A percentile compares a stretch with the other conserved stretches of the same genome.
phyloP scores from a whole-genome alignment of 2,888 invertebrate genomes.

The Conops quadrifasciatus region DNA sequence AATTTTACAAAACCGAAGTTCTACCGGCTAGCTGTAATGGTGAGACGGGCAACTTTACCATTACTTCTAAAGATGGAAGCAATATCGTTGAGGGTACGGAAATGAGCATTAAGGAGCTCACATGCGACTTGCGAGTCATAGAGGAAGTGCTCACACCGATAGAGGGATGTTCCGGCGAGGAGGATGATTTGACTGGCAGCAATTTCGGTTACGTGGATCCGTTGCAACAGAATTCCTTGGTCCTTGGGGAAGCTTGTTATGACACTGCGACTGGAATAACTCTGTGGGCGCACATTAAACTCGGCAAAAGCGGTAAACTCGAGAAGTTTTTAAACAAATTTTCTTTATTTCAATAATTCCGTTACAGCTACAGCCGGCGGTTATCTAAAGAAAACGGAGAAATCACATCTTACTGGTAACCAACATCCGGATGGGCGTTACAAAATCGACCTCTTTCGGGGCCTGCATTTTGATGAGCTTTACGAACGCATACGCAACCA shows the following conservation, averaged over 20 bases:
- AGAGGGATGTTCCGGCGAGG: constrained; percentile 44
- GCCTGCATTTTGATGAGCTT: constrained; percentile 50
- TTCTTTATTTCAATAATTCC: background rate
- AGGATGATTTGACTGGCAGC: constrained; percentile 42
- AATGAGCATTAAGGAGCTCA: constrained; percentile 42
- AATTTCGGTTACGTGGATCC: constrained; percentile 54
- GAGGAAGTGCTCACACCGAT: constrained; percentile 50
- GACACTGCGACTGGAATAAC: constrained; percentile 47
- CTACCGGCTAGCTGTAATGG: constrained; percentile 42
- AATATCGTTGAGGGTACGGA: constrained; percentile 23
- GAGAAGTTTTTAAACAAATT: background rate
- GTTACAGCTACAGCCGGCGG: constrained; percentile 32
- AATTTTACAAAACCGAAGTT: constrained; percentile 39
- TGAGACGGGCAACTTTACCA: constrained; percentile 39
- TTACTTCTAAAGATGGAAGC: constrained; percentile 7
- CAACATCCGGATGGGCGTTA: constrained; percentile 50
- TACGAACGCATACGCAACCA: constrained; percentile 46
- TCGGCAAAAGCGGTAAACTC: constrained; percentile 41
- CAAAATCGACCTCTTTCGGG: constrained; percentile 52
- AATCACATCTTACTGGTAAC: constrained; percentile 44
- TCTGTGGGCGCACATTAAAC: constrained; percentile 50
- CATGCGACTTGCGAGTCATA: constrained; percentile 52
- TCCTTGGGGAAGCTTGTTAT: constrained; percentile 55
- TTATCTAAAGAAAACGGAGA: constrained; percentile 43
- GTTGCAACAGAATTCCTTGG: constrained; percentile 44